A percentile compares a stretch with the other conserved stretches of the same genome.
Conservation (phyloP, 1,140 invertebrate species). For the Trachymyrmex septentrionalis region DNA sequence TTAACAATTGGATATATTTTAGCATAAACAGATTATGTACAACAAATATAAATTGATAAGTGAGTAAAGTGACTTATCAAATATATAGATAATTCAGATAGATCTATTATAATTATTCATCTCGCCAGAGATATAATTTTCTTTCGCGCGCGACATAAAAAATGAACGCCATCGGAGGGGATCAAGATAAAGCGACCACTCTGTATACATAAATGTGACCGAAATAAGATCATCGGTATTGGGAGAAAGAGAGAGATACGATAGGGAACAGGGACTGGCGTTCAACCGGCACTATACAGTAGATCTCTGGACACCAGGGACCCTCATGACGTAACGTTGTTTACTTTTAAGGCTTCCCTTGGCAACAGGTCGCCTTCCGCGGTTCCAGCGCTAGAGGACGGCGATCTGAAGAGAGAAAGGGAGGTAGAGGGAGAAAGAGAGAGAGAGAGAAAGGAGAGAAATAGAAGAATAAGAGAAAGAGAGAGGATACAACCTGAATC, state of each 20-base stretch:
- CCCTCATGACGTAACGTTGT: constrained; percentile 79
- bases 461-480: constrained; percentile 1
- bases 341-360: constrained; percentile 80
- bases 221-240: constrained; percentile 52
- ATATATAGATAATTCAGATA: neutral
- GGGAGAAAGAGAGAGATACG: constrained; percentile 60
- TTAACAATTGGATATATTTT: neutral
- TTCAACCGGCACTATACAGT: constrained; percentile 52
- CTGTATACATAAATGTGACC: constrained; percentile 24
- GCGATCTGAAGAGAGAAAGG: constrained; percentile 38
- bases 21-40: neutral
- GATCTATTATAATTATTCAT: neutral
- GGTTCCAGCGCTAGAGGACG: constrained; percentile 51
- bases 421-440: neutral
- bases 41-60: constrained; percentile 3
- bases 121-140: neutral
- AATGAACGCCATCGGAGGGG: neutral
- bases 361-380: constrained; percentile 79
- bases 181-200: constrained; percentile 43
- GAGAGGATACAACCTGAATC: neutral
- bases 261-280: constrained; percentile 56
- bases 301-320: constrained; percentile 66
- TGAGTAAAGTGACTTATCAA: neutral
- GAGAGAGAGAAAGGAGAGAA: constrained; percentile 3
- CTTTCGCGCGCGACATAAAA: neutral